phyloP scores from a whole-genome alignment of 37 sponge, comb jelly and placozoan genomes.

The Spongilla lacustris region DNA sequence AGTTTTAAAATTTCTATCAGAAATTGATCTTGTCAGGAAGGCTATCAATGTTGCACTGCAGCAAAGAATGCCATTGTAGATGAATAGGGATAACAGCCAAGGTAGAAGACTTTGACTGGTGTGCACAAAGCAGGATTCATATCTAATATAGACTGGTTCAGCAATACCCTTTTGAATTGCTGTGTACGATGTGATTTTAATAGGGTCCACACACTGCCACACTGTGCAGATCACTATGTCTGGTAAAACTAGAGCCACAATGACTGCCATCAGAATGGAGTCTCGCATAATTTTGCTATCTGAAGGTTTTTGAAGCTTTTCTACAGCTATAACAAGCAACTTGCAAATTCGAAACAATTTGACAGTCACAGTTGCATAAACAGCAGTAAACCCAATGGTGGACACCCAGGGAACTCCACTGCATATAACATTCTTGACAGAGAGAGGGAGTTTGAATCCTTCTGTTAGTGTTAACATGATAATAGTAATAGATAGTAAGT shows the following conservation, averaged over 20 bases:
- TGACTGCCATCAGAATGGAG: background rate
- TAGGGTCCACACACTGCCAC: background rate
- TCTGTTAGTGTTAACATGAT: background rate
- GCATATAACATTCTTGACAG: background rate
- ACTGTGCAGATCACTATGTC: background rate
- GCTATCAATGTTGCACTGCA: background rate
- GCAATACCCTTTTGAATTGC: background rate
- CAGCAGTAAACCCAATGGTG: background rate
- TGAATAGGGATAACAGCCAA: background rate
- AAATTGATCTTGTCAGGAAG: background rate
- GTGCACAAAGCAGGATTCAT: background rate
- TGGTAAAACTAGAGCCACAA: background rate
- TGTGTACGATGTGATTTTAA: background rate
- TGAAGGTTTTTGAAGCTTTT: background rate
- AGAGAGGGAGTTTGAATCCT: background rate
- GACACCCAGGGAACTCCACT: background rate
- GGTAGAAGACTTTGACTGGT: background rate
- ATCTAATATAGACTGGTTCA: background rate
- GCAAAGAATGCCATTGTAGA: background rate
- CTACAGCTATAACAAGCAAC: background rate
- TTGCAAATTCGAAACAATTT: background rate
- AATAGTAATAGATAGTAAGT: background rate
- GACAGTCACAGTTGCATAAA: background rate
- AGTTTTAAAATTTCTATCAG: background rate
- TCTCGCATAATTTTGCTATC: background rate